Evolutionary conservation across 2,888 invertebrate species (phyloP), one percentile per base, ranked within the genome.

Genomic region (Drymonia ruficornis): DNA sequence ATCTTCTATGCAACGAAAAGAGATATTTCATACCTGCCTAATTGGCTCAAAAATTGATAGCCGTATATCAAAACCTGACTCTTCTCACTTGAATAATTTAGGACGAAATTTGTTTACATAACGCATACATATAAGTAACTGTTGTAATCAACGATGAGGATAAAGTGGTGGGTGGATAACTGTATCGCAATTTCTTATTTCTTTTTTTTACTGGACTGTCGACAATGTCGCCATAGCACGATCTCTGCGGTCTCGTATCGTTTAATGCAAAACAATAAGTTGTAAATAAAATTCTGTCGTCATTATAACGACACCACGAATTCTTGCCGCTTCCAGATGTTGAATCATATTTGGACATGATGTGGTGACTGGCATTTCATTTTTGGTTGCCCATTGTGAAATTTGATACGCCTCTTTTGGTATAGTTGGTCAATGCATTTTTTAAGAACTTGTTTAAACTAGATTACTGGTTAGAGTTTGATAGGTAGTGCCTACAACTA

Each of bases 251-350:
- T 50, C 56, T 59, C 55, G 54, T 63, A 48, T 48, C 56, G 61
- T 54, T 49, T 58, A 64, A 76, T 67, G 54, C 65, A 67, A 69
- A 70, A 72, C 71, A 72, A 75, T 72, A 66, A 65, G 54, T 65
- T 61, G 63, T 70, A 65, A 67, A 70, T 66, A 59, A 56, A 60
- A 50, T 59, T 65, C 61, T 60, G 56, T 48, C 50, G 58, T 60
- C 59, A 66, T 63, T 60, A 55, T 59, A 56, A 71, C 13, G 61
- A 61, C 59, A 57, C 59, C 52, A 59, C 49, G 55, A 55, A 64
- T 55, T 59, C 34, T 60, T 56, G 55, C 56, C 56, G 54, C 13
- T 13, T 18, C 49, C 52, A 54, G 9, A 40, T 16, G 16, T 40
- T 16, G 16, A 16, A 15, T 38, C 38, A n/a, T 15, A 40, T 40